Percentiles rank a stretch among this genome's conserved stretches.
phyloP scores from a whole-genome alignment of 2,113 vertebrate species.

The Chlamydotis undulata region DNA sequence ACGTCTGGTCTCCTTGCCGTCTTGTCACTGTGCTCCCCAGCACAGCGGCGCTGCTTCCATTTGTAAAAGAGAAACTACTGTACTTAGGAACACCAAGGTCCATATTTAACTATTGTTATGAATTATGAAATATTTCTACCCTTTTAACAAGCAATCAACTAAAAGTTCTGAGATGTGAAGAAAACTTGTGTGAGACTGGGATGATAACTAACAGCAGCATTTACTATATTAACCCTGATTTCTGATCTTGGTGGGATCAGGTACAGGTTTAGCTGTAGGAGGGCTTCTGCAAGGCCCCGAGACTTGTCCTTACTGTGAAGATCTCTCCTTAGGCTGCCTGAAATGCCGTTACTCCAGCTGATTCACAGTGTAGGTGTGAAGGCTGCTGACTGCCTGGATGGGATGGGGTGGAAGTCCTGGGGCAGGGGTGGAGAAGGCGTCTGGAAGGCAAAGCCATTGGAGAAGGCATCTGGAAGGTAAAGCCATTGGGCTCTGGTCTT shows the following conservation, averaged over 20 bases:
- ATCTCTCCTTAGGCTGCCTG: neutral
- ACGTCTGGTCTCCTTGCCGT: neutral
- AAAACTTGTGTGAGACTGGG: neutral
- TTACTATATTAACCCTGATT: neutral
- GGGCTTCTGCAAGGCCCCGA: neutral
- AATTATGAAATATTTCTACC: neutral
- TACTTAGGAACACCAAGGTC: neutral
- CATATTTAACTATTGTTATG: neutral
- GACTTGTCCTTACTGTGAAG: neutral
- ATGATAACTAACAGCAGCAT: neutral
- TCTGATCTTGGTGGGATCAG: neutral
- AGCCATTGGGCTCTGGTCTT: neutral
- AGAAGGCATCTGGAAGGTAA: neutral
- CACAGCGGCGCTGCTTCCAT: neutral
- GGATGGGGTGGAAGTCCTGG: neutral
- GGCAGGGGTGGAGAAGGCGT: neutral
- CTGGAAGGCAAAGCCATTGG: neutral
- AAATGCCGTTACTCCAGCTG: rapidly evolving
- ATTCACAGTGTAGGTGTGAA: neutral
- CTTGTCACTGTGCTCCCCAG: neutral
- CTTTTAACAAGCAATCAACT: conserved; percentile 1
- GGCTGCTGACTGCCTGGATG: rapidly evolving
- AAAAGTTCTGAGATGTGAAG: conserved; percentile 24
- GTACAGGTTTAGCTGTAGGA: neutral
- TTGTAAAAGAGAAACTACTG: conserved; percentile 33